These are phyloP conservation scores for Ferrisia virgata DNA, from an alignment of 2,888 invertebrate species.

Conservation along the genomic window DNA sequence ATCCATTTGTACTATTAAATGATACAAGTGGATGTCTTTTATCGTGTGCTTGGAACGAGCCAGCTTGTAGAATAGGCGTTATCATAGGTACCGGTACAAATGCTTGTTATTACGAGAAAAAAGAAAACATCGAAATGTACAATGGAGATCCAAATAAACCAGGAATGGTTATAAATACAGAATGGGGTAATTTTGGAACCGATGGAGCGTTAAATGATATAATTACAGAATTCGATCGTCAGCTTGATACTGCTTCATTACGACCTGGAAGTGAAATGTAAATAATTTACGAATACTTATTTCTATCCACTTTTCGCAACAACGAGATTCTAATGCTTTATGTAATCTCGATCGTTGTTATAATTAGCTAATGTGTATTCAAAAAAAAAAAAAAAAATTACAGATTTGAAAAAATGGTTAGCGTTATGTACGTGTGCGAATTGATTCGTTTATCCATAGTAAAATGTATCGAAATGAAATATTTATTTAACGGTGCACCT, in stretches of 20 bases:
- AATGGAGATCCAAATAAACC: constrained; percentile 38
- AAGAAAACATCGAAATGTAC: constrained; percentile 25
- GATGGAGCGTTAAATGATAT: constrained; percentile 74
- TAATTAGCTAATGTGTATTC: not conserved
- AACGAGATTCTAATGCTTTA: no score
- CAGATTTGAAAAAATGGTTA: constrained; percentile 90
- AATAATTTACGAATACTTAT: no score
- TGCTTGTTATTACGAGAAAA: constrained; percentile 73
- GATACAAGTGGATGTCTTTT: constrained; percentile 59
- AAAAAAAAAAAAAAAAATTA: no score
- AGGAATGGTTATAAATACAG: constrained; percentile 71
- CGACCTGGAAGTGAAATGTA: constrained; percentile 28
- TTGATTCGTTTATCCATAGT: constrained; percentile 80
- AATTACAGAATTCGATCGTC: constrained; percentile 66
- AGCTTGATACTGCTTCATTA: constrained; percentile 9
- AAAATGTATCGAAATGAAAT: constrained; percentile 72
- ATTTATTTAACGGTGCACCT: constrained; percentile 79
- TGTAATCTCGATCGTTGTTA: not conserved
- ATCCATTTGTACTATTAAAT: constrained; percentile 39
- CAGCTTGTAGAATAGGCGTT: constrained; percentile 65
- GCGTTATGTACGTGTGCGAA: constrained; percentile 99
- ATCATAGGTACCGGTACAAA: constrained; percentile 80
- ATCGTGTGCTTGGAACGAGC: constrained; percentile 67
- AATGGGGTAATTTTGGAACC: constrained; percentile 83
- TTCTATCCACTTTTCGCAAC: no score